These are phyloP conservation scores for Cydia amplana DNA, from an alignment of 1,140 invertebrate genomes.

Conservation along the genomic window DNA sequence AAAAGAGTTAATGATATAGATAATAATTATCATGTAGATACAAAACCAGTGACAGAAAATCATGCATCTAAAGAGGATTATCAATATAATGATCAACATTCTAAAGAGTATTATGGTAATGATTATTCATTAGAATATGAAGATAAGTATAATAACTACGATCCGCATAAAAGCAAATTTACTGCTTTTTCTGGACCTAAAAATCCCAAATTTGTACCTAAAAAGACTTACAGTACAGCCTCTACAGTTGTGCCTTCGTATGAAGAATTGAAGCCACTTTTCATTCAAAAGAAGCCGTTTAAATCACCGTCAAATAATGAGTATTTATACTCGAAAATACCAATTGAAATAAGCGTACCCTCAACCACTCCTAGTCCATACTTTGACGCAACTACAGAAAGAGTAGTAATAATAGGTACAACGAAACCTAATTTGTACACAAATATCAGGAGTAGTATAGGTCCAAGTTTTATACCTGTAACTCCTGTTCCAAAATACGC, in stretches of 20 bases:
- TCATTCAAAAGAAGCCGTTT: constrained; percentile 45
- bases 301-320: constrained; percentile 34
- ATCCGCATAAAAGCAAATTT: constrained; percentile 53
- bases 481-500: constrained; percentile 34
- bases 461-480: constrained; percentile 33
- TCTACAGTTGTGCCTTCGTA: constrained; percentile 57
- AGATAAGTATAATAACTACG: constrained; percentile 47
- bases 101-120: constrained; percentile 61
- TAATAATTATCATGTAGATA: constrained; percentile 34
- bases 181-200: constrained; percentile 35
- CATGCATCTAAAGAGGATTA: constrained; percentile 47
- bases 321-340: constrained; percentile 38
- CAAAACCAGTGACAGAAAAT: constrained; percentile 45
- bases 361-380: constrained; percentile 44
- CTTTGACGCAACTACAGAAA: constrained; percentile 50
- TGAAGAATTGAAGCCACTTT: constrained; percentile 56
- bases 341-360: constrained; percentile 47
- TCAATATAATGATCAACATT: constrained; percentile 46
- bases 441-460: constrained; percentile 40
- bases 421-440: constrained; percentile 51
- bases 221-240: constrained; percentile 32
- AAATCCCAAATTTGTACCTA: constrained; percentile 35
- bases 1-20: background rate
- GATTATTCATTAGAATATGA: constrained; percentile 62
- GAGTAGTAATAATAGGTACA: constrained; percentile 54